phyloP scores from a whole-genome alignment of 2,888 invertebrate species.

The Cetonia aurata region DNA sequence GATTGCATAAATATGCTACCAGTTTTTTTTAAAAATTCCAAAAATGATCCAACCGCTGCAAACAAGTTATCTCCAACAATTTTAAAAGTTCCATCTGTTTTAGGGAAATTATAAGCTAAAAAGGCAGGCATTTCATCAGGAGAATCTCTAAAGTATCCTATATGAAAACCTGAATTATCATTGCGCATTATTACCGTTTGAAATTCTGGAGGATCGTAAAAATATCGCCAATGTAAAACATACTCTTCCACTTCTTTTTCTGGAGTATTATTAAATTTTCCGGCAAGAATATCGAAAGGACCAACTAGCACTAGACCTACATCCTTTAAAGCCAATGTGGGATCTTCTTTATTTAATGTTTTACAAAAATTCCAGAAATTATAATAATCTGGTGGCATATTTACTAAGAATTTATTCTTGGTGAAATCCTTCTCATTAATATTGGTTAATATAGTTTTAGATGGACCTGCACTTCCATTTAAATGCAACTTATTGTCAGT shows the following conservation, averaged over 20 bases:
- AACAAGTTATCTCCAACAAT: conserved; percentile 85
- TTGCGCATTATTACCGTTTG: conserved; percentile 83
- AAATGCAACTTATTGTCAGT: not conserved
- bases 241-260: conserved; percentile 72
- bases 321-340: conserved; percentile 74
- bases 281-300: conserved; percentile 86
- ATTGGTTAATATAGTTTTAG: not conserved
- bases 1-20: conserved; percentile 75
- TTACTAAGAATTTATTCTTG: conserved; percentile 81
- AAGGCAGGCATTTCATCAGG: conserved; percentile 81
- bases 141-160: conserved; percentile 91
- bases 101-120: conserved; percentile 81
- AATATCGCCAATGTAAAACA: conserved; percentile 90
- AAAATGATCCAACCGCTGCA: conserved; percentile 75
- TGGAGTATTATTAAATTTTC: conserved; percentile 69
- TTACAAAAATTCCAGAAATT: conserved; percentile 84
- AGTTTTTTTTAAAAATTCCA: conserved; percentile 71
- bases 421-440: conserved; percentile 70
- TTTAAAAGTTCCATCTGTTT: conserved; percentile 77
- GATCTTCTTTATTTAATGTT: conserved; percentile 69
- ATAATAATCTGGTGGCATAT: conserved; percentile 93
- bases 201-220: conserved; percentile 95
- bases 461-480: not conserved
- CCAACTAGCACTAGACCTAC: conserved; percentile 84
- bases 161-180: conserved; percentile 80